Evolutionary conservation across 2,113 vertebrate species (phyloP).

Genomic region (Oreochromis niloticus): DNA sequence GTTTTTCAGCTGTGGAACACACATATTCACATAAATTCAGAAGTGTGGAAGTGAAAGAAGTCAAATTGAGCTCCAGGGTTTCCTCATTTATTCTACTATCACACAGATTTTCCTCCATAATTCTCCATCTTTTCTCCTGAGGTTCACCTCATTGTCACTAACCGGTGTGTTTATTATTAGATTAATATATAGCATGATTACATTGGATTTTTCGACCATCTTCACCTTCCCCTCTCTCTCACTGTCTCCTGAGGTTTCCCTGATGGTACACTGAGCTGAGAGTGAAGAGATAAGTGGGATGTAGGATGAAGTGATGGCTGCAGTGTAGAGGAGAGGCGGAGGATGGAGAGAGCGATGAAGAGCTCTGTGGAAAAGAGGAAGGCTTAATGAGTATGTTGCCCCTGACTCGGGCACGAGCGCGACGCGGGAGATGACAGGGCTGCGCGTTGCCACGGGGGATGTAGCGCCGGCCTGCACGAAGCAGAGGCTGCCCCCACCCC

Average conservation of each 20-base stretch:
- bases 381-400: constrained; percentile 38
- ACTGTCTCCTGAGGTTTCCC: neutral
- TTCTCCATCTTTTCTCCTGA: neutral
- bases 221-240: neutral
- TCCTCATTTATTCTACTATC: neutral
- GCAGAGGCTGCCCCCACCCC: neutral
- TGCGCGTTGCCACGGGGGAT: constrained; percentile 8
- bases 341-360: neutral
- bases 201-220: neutral
- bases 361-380: constrained; percentile 15
- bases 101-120: neutral
- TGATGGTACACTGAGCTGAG: neutral
- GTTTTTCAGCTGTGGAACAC: neutral
- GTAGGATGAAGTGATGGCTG: neutral
- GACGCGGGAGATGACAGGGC: constrained; percentile 32
- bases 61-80: neutral
- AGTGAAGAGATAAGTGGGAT: neutral
- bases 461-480: neutral
- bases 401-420: constrained; percentile 11
- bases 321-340: neutral
- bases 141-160: neutral
- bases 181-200: constrained; percentile 4
- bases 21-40: neutral
- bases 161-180: neutral
- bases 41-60: neutral